Evolutionary conservation across 2,113 vertebrate genomes (phyloP).

Genomic region (Nestor notabilis): DNA sequence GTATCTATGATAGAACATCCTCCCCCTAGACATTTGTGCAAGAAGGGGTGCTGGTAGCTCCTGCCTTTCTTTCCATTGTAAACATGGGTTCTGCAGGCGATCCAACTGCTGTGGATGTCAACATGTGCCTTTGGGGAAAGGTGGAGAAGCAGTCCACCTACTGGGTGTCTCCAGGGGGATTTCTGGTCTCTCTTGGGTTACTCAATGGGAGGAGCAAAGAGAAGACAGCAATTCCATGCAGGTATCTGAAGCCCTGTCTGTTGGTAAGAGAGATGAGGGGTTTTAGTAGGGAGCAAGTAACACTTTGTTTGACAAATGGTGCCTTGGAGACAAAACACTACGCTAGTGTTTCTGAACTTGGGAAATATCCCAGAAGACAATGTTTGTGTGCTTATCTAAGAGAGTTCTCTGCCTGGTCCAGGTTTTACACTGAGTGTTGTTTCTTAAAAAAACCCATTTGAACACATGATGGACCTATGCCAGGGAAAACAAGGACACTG

Average conservation of each 20-base stretch:
- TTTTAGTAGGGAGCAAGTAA: not conserved
- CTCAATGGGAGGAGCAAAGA: not conserved
- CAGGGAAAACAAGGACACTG: not conserved
- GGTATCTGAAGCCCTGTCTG: not conserved
- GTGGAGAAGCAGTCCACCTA: not conserved
- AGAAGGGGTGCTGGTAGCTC: not conserved
- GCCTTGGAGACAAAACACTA: not conserved
- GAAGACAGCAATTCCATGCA: not conserved
- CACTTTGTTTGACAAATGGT: not conserved
- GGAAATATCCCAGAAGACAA: not conserved
- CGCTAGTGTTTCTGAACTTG: not conserved
- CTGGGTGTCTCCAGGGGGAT: not conserved
- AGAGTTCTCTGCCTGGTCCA: not conserved
- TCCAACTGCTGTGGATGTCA: not conserved
- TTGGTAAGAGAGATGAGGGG: not conserved
- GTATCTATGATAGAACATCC: not conserved
- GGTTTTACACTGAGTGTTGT: not conserved
- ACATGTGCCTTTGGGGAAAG: rapidly evolving
- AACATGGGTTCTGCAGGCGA: not conserved
- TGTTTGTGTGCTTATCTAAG: not conserved
- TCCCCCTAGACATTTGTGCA: not conserved
- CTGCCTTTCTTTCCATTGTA: not conserved
- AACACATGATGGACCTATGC: not conserved
- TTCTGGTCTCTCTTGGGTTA: not conserved
- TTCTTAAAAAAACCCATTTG: not conserved